Evolutionary conservation across 1,140 invertebrate genomes (phyloP).

Genomic region (Centruroides vittatus): DNA sequence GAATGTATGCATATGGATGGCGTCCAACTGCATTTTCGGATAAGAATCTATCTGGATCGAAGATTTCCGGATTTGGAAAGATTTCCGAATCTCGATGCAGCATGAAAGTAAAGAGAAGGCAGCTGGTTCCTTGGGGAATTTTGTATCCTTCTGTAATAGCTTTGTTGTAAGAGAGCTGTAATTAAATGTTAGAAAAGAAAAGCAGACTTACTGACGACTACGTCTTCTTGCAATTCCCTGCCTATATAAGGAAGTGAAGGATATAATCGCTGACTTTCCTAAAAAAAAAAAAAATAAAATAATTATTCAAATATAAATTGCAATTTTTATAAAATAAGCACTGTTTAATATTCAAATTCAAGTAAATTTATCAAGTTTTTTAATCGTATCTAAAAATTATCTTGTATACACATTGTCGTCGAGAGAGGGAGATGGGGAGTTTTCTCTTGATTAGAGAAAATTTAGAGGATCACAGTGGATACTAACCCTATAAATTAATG

Average conservation of each 20-base stretch:
- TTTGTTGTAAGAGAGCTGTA: slow-evolving; percentile 6
- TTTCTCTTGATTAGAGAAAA: too few relatives aligned
- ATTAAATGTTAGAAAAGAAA: background rate
- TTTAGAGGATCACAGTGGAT: too few relatives aligned
- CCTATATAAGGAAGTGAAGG: slow-evolving; percentile 43
- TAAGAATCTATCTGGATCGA: slow-evolving; percentile 37
- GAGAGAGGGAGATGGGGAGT: too few relatives aligned
- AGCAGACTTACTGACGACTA: slow-evolving; percentile 25
- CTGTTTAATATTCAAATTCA: too few relatives aligned
- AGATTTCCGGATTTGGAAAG: slow-evolving; percentile 38
- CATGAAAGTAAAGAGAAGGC: slow-evolving; percentile 26
- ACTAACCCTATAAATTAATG: too few relatives aligned
- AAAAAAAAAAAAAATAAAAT: background rate
- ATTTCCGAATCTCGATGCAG: slow-evolving; percentile 24
- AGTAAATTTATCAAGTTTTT: too few relatives aligned
- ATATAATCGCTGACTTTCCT: slow-evolving; percentile 48
- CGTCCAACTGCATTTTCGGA: slow-evolving; percentile 24
- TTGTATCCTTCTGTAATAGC: slow-evolving; percentile 33
- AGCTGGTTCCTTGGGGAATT: slow-evolving; percentile 29
- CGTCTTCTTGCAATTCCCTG: slow-evolving; percentile 35
- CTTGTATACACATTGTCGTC: too few relatives aligned
- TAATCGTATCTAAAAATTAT: too few relatives aligned
- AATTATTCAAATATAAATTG: background rate
- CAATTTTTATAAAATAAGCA: background rate
- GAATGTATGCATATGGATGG: slow-evolving; percentile 31